Evolutionary conservation across 1,140 invertebrate genomes (phyloP), one percentile per base, ranked within the genome.

Genomic region (Choristoneura fumiferana): DNA sequence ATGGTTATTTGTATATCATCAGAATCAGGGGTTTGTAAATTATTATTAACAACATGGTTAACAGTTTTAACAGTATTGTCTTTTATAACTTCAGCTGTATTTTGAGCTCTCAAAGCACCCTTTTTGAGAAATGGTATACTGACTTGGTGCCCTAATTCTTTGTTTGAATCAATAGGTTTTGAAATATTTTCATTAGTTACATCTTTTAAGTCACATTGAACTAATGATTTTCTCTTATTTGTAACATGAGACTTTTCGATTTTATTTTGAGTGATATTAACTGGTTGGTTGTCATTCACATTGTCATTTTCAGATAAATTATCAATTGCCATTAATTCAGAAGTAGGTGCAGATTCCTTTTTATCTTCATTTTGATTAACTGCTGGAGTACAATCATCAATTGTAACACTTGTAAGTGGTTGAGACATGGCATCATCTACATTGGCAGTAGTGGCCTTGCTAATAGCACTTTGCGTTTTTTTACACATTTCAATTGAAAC

Each of bases 401-500:
- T 54, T 54, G 33, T 34, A 8, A 54, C 33, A 15, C 14, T 29
- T 36, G 29, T 54, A 12, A 33, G 29, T 34, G 39, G 12, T 5
- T 43, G 39, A 43, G 52, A 54, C 13, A 34, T 33, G 0, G 33
- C 13, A 29, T 29, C 22, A 29, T 29, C 22, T 29, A 6, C 2
- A 8, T 14, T 43, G 15, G 15, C 40, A 17, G 36, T 8, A 4
- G 6, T 37, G 10, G 37, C 54, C 34, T 79, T 75, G 49, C 57
- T 69, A 35, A 37, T 13, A 53, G 57, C 8, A 43, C 49, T 66
- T 60, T 82, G 64, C 49, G 66, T 62, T 67, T 76, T 84, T 49
- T 84, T 84, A 63, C 62, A 76, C 68, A 76, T 81, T 76, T 88
- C 83, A 69, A 83, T 81, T 14, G 83, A 88, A 43, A 85, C 75